Base-by-base conservation (phyloP, 2,888 invertebrate genomes). In the Drosophila demipolita region DNA sequence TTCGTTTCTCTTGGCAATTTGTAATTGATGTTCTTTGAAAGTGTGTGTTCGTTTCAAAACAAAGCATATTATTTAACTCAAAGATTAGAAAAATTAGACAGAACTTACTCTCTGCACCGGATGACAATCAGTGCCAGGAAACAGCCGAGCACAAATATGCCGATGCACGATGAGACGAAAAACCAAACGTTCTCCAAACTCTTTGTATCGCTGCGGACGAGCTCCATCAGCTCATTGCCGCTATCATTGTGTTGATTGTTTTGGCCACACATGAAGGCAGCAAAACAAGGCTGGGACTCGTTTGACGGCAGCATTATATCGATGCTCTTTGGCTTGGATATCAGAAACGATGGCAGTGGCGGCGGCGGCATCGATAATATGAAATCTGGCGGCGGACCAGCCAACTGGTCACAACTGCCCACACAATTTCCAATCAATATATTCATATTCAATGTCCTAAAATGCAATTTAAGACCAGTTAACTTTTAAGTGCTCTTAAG, bases 321-420 rank as follows among this genome's bases (percentile, higher is more conserved):
- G 5, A 91, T 70, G 32, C 72, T 78, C 23, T 74, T 77, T 7
- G 91, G 91, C 54, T 91, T 91, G 4, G 93, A 92, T 49, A 93
- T 82, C 63, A 97, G 94, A 93, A 97, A 97, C 1, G 96, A 94
- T 4, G 97, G 97, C 80, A 97, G 94, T 0, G 97, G 97, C 0
- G 97, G 97, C 49, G 97, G 97, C 9, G 97, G 97, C 94, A 97
- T 95, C 87, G 95, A 96, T 61, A 97, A 94, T 80, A 97, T 97
- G 69, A 95, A 95, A 93, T 97, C 96, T 0, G 97, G 97, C 0
- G 97, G 97, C 54, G 93, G 93, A 15, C 92, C 92, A 45, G 90
- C 90, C 70, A 91, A 84, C 65, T 90, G 91, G 50, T 90, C 92
- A 71, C 93, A 93, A 64, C 93, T 92, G 60, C 93, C 93, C 70